Evolutionary conservation across 2,113 vertebrate species (phyloP), one percentile per base, ranked within the genome.

Genomic region (Tonatia bakeri): DNA sequence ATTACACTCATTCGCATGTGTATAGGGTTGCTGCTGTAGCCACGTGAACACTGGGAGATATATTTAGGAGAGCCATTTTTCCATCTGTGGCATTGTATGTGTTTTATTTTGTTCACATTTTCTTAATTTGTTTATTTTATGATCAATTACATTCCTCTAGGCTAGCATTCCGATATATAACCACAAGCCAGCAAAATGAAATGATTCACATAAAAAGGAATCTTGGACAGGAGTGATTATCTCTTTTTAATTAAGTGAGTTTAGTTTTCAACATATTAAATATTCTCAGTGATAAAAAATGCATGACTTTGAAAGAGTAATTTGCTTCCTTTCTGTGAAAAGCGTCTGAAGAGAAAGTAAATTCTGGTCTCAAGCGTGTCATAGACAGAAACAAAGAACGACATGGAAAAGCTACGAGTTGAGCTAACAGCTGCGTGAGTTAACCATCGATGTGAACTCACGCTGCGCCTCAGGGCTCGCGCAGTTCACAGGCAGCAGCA

Each of bases 221-320:
- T 61, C 83, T 83, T 87, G 1, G 45, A 13, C 20, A 64, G 31
- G 2, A 40, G 13, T 43, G 15, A 56, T 82, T 64, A 47, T 59
- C 31, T 38, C 11, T 67, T 70, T 95, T 94, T 61, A 73, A 94
- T 90, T 33, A 87, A 79, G 19, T 72, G 20, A 94, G 11, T 61
- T 65, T 76, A 45, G 54, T 76, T 75, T 85, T 73, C 5, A 64
- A 38, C 43, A 80, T 20, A 43, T 8, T 45, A 77, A 50, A 19
- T 52, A 14, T 7, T 80, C 20, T 81, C 14, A 31, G 14, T 69
- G 11, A 75, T n/a, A 54, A 75, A 75, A 40, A 86, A 6, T 14
- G 22, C 40, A 50, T 79, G 22, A 26, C 47, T 96, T 82, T 80
- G 7, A 88, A 87, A 90, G 70, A 72, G 2, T 31, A 36, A 40